Evolutionary conservation across 2,797 vertebrate species (phyloP), one percentile per base, ranked within the genome.

Genomic region (Labroides dimidiatus): DNA sequence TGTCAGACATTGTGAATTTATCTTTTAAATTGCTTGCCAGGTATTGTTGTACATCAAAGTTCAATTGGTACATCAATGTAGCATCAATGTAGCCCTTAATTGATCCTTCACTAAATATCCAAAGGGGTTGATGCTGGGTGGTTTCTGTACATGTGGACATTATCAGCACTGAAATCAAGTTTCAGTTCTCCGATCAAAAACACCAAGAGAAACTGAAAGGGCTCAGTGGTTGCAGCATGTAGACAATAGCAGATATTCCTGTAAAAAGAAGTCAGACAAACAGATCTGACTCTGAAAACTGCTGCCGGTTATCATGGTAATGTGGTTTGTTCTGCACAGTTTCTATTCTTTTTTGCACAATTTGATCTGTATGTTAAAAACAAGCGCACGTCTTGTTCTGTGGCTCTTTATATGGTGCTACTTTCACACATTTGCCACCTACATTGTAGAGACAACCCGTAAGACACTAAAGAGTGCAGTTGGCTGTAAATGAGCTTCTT

Each of bases 291-390:
- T 24, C n/a, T 63, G 37, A 44, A 37, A 7, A 27, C n/a, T 44
- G 13, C 50, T 51, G 21, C 24, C 19, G n/a, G 61, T 53, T 15
- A 16, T n/a, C 57, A 39, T 24, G 42, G 57, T 13, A 15, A 10
- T 72, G 47, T 55, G 60, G 52, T 51, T 55, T 1, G 12, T 17
- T 39, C 11, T 48, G 57, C 69, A 39, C 30, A 20, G 49, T 64
- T 64, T 64, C 44, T 19, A 24, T 30, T 47, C 24, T 52, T 43
- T 37, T 27, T 64, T 64, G 43, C 33, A 63, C 24, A 43, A 33
- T 60, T 42, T 52, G 52, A 14, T 53, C 23, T n/a, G 4, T 19
- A 37, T 11, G 1, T 60, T 30, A 9, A 10, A n/a, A 2, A 52
- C 19, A 3, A 21, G 19, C 2, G 19, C 2, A 27, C 10, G n/a